Evolutionary conservation across 1,140 invertebrate genomes (phyloP).

Genomic region (Drosophila carrolli): DNA sequence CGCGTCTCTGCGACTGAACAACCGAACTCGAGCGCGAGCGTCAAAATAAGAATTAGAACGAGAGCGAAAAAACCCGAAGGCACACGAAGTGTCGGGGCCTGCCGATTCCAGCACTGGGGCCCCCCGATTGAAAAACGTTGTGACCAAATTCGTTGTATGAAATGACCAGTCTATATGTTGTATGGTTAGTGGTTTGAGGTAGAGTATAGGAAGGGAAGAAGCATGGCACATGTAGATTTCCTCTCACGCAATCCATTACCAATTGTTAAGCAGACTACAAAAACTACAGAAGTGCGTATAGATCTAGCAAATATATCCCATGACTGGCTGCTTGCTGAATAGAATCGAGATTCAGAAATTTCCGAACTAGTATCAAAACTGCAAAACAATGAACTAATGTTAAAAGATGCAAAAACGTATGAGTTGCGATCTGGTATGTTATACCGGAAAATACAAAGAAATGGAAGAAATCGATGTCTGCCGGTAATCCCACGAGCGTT

Average conservation of each 20-base stretch:
- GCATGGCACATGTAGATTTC: constrained; percentile 1
- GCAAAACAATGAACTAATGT: too few species aligned
- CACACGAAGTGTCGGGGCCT: too few species aligned
- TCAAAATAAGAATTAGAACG: too few species aligned
- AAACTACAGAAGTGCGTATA: neutral
- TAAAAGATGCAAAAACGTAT: constrained; percentile 2
- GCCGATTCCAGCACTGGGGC: too few species aligned
- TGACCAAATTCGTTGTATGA: too few species aligned
- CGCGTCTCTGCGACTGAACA: too few species aligned
- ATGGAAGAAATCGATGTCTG: constrained; percentile 12
- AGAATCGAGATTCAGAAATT: constrained; percentile 10
- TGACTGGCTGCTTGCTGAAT: neutral
- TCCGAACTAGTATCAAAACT: neutral
- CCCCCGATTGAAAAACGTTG: too few species aligned
- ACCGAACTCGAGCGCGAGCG: too few species aligned
- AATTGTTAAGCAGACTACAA: neutral
- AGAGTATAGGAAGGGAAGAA: constrained; percentile 1
- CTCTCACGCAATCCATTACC: neutral
- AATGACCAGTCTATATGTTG: too few species aligned
- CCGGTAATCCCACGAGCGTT: constrained; percentile 20
- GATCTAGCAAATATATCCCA: neutral
- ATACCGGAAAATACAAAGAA: neutral
- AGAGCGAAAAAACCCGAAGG: too few species aligned
- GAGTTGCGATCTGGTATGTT: neutral
- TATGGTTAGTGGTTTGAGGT: too few species aligned